Percentiles rank a stretch among this genome's conserved stretches.
Conservation (phyloP, 2,888 invertebrate genomes). For the Protodeltote pygarga region DNA sequence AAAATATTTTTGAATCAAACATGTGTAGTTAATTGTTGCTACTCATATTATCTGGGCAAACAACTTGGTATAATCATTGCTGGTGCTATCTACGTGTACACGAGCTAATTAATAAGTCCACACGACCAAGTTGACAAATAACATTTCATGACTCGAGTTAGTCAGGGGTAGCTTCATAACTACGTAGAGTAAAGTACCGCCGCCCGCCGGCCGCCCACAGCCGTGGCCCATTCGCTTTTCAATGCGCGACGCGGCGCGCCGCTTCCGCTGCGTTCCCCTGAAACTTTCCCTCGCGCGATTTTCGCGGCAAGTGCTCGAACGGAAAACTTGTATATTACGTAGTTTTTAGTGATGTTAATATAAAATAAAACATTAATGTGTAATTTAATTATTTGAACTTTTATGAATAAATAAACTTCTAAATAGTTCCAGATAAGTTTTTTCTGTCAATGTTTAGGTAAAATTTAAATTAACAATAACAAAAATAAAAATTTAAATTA, state of each 20-base stretch:
- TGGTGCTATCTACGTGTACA: slow-evolving; percentile 43
- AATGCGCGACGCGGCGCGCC: slow-evolving; percentile 68
- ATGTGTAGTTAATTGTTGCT: slow-evolving; percentile 5
- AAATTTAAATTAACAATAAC: background rate
- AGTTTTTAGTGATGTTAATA: slow-evolving; percentile 1
- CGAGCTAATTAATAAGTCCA: slow-evolving; percentile 54
- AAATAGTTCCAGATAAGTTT: slow-evolving; percentile 1
- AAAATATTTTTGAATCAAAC: slow-evolving; percentile 2
- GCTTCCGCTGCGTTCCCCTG: slow-evolving; percentile 58
- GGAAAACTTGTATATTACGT: slow-evolving; percentile 26
- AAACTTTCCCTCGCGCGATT: slow-evolving; percentile 68
- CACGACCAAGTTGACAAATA: slow-evolving; percentile 52
- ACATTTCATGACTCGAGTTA: slow-evolving; percentile 46
- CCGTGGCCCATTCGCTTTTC: slow-evolving; percentile 68
- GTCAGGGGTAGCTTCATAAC: slow-evolving; percentile 54
- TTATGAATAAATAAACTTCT: too few species aligned
- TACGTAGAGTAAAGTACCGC: slow-evolving; percentile 25
- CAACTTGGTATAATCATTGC: slow-evolving; percentile 44
- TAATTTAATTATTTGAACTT: too few species aligned
- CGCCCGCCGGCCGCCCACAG: slow-evolving; percentile 22
- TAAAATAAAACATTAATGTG: too few species aligned
- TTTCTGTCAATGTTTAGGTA: background rate
- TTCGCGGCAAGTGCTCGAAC: slow-evolving; percentile 28
- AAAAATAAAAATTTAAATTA: too few species aligned
- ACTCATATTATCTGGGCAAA: slow-evolving; percentile 37